Percentiles rank a stretch among this genome's conserved stretches.
Conservation (phyloP, 2,888 invertebrate species). For the Drosophila imparisetae region DNA sequence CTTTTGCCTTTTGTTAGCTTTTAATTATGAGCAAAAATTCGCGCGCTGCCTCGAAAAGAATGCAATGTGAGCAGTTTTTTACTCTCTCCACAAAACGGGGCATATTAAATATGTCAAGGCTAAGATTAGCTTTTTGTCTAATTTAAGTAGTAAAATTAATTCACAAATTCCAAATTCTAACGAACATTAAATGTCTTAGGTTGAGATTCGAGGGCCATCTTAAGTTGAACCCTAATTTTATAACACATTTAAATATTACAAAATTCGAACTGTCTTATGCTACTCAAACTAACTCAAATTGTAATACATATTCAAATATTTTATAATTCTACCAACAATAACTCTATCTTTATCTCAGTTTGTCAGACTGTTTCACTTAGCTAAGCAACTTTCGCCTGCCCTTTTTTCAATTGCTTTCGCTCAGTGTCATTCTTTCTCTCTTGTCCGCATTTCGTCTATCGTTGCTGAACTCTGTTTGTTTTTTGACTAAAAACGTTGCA, state of each 20-base stretch:
- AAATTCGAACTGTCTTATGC: background rate
- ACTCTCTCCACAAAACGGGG: background rate
- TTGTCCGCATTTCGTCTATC: conserved; percentile 21
- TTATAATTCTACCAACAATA: background rate
- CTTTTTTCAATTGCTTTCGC: background rate
- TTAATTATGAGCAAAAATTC: conserved; percentile 78
- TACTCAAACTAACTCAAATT: background rate
- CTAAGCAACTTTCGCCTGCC: conserved; percentile 5
- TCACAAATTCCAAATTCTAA: background rate
- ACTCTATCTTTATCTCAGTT: background rate
- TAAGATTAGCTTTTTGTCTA: background rate
- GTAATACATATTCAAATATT: background rate
- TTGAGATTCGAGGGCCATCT: background rate
- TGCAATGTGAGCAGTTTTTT: conserved; percentile 64
- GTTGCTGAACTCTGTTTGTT: conserved; percentile 53
- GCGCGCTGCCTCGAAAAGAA: conserved; percentile 48
- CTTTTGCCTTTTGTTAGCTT: conserved; percentile 79
- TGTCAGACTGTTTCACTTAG: background rate
- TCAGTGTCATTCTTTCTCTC: conserved; percentile 30
- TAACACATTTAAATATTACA: too few species aligned
- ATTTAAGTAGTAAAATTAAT: background rate
- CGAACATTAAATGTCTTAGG: background rate
- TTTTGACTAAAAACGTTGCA: conserved; percentile 64
- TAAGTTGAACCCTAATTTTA: background rate
- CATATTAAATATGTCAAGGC: conserved; percentile 12